A percentile compares a stretch with the other conserved stretches of the same genome.
Conservation (phyloP, 1,140 invertebrate genomes). For the Apis laboriosa region DNA sequence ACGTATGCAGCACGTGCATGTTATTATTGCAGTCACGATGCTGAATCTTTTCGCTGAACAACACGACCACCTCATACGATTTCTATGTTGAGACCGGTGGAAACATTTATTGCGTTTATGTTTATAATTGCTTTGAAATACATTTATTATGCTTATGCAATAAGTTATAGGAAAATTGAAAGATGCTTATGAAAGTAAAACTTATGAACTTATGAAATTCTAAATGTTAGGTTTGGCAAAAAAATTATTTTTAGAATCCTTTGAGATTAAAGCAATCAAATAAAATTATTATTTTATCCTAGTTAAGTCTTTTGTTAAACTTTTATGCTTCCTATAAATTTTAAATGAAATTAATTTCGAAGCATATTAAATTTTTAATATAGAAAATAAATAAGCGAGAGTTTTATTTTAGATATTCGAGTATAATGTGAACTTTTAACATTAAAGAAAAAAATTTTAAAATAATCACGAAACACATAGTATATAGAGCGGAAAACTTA, state of each 20-base stretch:
- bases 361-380: too few relatives aligned
- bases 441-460: neutral
- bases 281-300: too few relatives aligned
- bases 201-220: too few relatives aligned
- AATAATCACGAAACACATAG: neutral
- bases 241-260: neutral
- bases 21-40: slow-evolving; percentile 10
- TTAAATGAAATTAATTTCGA: too few relatives aligned
- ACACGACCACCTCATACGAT: neutral
- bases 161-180: neutral
- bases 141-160: neutral
- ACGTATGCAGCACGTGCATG: slow-evolving; percentile 13
- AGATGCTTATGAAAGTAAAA: fast-evolving
- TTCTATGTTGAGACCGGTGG: neutral
- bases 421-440: neutral
- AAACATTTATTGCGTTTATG: neutral
- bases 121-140: neutral
- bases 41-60: slow-evolving; percentile 2
- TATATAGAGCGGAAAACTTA: neutral
- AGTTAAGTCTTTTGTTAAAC: too few relatives aligned
- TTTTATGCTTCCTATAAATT: too few relatives aligned
- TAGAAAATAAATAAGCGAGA: neutral
- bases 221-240: too few relatives aligned
- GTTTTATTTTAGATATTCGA: neutral
- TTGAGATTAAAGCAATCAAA: too few relatives aligned